Percentiles rank a stretch among this genome's conserved stretches.
Evolutionary conservation across 2,113 vertebrate species (phyloP).

Genomic region (Psettodes erumei): DNA sequence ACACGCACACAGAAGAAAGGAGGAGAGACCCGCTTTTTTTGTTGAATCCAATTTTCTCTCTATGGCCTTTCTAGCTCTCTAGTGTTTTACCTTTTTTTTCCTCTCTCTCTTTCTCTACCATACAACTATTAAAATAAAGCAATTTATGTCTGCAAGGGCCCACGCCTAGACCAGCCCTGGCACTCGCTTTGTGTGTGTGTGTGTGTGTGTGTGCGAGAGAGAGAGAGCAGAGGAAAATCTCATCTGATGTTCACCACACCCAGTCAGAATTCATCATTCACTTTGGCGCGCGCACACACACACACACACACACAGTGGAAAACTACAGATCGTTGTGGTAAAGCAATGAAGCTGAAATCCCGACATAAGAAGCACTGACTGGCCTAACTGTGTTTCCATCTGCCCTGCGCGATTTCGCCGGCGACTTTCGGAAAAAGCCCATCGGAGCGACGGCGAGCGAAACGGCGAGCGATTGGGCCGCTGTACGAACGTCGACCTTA

Average conservation of each 20-base stretch:
- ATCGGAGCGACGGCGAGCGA: conserved; percentile 14
- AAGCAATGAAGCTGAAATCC: conserved; percentile 70
- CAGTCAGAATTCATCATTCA: conserved; percentile 78
- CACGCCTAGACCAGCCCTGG: conserved; percentile 80
- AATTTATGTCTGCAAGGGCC: conserved; percentile 79
- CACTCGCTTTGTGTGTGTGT: conserved; percentile 50
- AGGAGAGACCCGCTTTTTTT: conserved; percentile 17
- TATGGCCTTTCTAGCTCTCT: conserved; percentile 54
- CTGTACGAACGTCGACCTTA: too few relatives aligned
- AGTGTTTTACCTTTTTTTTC: conserved; percentile 54
- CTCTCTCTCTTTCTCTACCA: conserved; percentile 53
- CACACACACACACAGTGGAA: conserved; percentile 64
- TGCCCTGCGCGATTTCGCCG: conserved; percentile 11
- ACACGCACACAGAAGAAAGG: neutral
- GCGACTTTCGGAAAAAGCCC: conserved; percentile 20
- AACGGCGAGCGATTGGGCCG: neutral
- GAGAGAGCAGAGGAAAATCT: conserved; percentile 77
- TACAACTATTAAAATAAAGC: conserved; percentile 83
- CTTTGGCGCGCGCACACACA: conserved; percentile 18
- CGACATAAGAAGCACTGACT: conserved; percentile 55
- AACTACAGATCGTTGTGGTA: conserved; percentile 77
- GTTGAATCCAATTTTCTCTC: conserved; percentile 56
- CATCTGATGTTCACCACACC: conserved; percentile 82
- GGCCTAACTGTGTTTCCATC: conserved; percentile 69
- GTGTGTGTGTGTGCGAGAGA: conserved; percentile 25